Base-by-base conservation (phyloP, 2,113 vertebrate species). In the Cololabis saira region DNA sequence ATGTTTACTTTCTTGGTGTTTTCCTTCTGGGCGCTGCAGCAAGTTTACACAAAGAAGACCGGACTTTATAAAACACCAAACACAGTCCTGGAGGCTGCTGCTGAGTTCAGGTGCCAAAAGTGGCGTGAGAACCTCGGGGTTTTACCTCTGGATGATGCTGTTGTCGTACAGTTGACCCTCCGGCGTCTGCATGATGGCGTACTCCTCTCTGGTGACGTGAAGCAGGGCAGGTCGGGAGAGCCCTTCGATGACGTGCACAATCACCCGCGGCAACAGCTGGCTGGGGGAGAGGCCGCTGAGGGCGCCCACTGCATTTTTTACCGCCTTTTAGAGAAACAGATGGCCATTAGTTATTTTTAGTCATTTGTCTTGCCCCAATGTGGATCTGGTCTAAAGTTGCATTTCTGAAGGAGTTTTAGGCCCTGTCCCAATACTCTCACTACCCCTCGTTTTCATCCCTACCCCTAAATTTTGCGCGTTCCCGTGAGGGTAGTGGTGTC, bases 1-100 rank as follows among this genome's bases (percentile, higher is more conserved):
- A 98, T 95, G 87, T 98, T 99, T 69, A 91, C 93, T 71, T 97
- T 98, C 89, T 98, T 99, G 60, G 92, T 89, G 78, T 92, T 96
- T 75, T 98, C 97, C 83, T 98, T 96, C 57, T 98, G 95, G 55
- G 96, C 95, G 75, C 98, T 98, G 82, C 18, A 76, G 71, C 71
- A 52, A 33, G 12, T 30, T 41, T 0, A 55, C 14, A 57, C 1
- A 17, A 1, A 17, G 15, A 43, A 9, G 21, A 71, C 9, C 22
- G 16, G 3, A 41, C 16, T 24, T 19, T 57, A 41, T 7, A 5
- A 63, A n/a, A 47, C 4, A 16, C 1, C 1, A 61, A 21, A 14
- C 0, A 19, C 0, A 11, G 16, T 17, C 1, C 7, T 33, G 3
- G 43, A 6, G 2, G 44, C 6, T 12, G 9, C 11, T 15, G 43